Evolutionary conservation across 2,113 vertebrate genomes (phyloP).

Genomic region (Australoheros scitulus): DNA sequence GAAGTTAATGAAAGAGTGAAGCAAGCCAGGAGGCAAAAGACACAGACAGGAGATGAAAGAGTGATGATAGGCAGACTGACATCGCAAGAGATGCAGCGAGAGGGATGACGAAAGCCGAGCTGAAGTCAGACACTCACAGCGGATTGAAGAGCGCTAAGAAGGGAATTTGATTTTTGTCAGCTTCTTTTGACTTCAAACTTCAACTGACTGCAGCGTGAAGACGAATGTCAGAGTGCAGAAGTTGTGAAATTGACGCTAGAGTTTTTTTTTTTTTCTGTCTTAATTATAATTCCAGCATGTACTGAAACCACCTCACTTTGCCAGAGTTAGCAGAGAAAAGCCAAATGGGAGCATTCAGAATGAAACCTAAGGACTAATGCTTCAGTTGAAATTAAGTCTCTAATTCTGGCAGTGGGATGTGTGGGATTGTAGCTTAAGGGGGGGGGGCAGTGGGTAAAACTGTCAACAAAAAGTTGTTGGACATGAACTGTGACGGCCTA

Average conservation of each 20-base stretch:
- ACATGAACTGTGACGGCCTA: constrained; percentile 34
- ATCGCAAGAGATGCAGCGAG: constrained; percentile 17
- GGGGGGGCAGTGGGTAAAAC: not conserved
- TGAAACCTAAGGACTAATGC: constrained; percentile 21
- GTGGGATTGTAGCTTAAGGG: constrained; percentile 1
- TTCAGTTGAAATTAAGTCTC: constrained; percentile 6
- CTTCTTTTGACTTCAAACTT: constrained; percentile 39
- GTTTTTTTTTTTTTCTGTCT: not conserved
- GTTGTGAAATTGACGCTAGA: not conserved
- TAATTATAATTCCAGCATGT: constrained; percentile 2
- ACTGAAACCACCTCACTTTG: not conserved
- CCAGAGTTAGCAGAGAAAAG: not conserved
- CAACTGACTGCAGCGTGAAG: constrained; percentile 21
- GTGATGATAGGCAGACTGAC: constrained; percentile 40
- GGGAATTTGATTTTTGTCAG: constrained; percentile 41
- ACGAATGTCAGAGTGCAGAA: constrained; percentile 31
- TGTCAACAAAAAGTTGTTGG: constrained; percentile 43
- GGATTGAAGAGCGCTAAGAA: constrained; percentile 13
- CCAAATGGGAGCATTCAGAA: not conserved
- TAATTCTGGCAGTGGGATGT: constrained; percentile 11
- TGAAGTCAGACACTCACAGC: constrained; percentile 27
- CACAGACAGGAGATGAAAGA: constrained; percentile 45
- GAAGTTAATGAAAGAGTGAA: constrained; percentile 56
- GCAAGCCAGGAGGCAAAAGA: constrained; percentile 32
- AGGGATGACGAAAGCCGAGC: constrained; percentile 54